Base-by-base conservation (phyloP, 2,888 invertebrate genomes). In the Boloria euphrosyne region DNA sequence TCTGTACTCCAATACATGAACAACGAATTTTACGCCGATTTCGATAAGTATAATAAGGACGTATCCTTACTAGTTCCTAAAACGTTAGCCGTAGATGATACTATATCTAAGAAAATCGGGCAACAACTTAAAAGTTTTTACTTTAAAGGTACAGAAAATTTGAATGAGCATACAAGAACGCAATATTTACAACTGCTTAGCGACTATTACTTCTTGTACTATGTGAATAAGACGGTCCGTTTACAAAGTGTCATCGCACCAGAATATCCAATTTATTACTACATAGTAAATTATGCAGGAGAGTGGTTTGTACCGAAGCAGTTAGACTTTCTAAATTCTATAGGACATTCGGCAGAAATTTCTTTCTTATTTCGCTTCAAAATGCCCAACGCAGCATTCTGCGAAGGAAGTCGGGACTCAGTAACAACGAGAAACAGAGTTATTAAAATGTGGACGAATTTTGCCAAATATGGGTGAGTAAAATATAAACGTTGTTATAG, bases 401-500 rank as follows among this genome's bases (percentile, higher is more conserved):
- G 80, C 68, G 85, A 84, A 74, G 89, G 89, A 18, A 87, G 84
- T 71, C 76, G 85, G 62, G 88, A 90, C 72, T 86, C 88, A 10
- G 74, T 86, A 3, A 80, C 71, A 52, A 89, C 86, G 16, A 84
- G 87, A 71, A 82, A 75, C 22, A 83, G 86, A 77, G 81, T 91
- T 58, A 75, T 89, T 4, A 87, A 82, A 75, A 83, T 93, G 87
- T 93, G 93, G 91, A 92, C 92, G 0, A 92, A 93, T 75, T 93
- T 93, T 76, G 92, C 93, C 49, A 92, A 88, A 83, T 85, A 82
- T 73, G 87, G 93, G 93, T 93, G 81, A 78, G 79, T 57, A 1
- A 3, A 0, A n/a, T 10, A 10, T 31, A 6, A 31, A 31, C 7
- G 0, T 31, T 10, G 3, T 38, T 38, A 38, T 38, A 38, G 31